These are phyloP conservation scores for Desmodus rotundus DNA, from an alignment of 2,113 vertebrate genomes.

Conservation along the genomic window DNA sequence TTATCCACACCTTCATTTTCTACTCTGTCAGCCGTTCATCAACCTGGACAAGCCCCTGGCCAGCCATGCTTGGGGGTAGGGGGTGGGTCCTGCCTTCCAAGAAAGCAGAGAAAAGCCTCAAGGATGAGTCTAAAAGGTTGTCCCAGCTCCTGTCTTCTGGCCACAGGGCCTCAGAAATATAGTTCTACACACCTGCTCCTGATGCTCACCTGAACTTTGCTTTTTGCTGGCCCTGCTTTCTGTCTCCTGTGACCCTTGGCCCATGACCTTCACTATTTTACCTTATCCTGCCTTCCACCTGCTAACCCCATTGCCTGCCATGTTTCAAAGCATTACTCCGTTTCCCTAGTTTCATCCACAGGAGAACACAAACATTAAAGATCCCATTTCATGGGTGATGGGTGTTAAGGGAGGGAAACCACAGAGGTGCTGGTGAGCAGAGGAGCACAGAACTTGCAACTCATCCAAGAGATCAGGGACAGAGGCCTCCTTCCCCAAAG, in stretches of 20 bases:
- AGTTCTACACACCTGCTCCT: not conserved
- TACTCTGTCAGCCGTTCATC: not conserved
- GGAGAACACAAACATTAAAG: not conserved
- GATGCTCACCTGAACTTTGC: not conserved
- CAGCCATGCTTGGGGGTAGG: not conserved
- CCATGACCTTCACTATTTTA: not conserved
- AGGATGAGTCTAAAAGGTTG: not conserved
- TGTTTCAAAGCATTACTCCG: not conserved
- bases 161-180: not conserved
- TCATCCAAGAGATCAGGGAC: not conserved
- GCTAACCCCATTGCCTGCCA: not conserved
- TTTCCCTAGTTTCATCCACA: not conserved
- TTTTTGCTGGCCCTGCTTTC: not conserved
- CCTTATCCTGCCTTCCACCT: not conserved
- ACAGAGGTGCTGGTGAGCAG: not conserved
- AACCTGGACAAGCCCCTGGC: not conserved
- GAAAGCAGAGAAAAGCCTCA: not conserved
- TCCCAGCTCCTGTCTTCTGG: not conserved
- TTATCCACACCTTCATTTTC: not conserved
- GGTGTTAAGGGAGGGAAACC: not conserved
- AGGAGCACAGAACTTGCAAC: not conserved
- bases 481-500: not conserved
- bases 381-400: not conserved
- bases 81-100: not conserved
- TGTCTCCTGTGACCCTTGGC: not conserved